A percentile compares a stretch with the other conserved stretches of the same genome.
These are phyloP conservation scores for Australoheros scitulus DNA, from an alignment of 2,113 vertebrate genomes.

Conservation along the genomic window DNA sequence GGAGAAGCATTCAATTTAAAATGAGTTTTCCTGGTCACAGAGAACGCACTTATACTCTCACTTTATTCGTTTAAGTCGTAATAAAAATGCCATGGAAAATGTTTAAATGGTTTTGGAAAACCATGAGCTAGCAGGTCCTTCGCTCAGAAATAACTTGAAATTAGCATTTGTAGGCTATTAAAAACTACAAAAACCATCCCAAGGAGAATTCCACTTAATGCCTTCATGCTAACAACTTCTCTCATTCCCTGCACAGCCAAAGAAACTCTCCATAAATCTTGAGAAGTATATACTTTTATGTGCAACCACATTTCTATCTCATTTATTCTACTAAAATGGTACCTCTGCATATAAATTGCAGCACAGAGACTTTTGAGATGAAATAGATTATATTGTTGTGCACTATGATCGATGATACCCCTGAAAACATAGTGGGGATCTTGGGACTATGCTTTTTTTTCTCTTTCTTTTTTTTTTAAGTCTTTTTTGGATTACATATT, in stretches of 20 bases:
- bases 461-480: background rate
- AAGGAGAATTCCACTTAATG: conserved; percentile 20
- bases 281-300: conserved; percentile 40
- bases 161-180: conserved; percentile 26
- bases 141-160: conserved; percentile 25
- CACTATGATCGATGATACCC: conserved; percentile 60
- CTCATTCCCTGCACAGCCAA: conserved; percentile 34
- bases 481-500: conserved; percentile 28
- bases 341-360: conserved; percentile 55
- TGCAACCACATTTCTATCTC: conserved; percentile 30
- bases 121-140: conserved; percentile 21
- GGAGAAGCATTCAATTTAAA: conserved; percentile 31
- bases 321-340: conserved; percentile 31
- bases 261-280: conserved; percentile 47
- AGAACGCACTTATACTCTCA: conserved; percentile 13
- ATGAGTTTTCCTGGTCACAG: conserved; percentile 10
- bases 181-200: conserved; percentile 1
- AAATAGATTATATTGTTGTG: conserved; percentile 66
- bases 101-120: conserved; percentile 25
- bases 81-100: conserved; percentile 18
- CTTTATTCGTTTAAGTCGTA: conserved; percentile 4
- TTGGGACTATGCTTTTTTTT: conserved; percentile 24
- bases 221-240: conserved; percentile 40
- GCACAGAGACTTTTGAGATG: conserved; percentile 56
- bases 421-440: conserved; percentile 38